Evolutionary conservation across 2,113 vertebrate species (phyloP), one percentile per base, ranked within the genome.

Genomic region (Pimephales promelas): DNA sequence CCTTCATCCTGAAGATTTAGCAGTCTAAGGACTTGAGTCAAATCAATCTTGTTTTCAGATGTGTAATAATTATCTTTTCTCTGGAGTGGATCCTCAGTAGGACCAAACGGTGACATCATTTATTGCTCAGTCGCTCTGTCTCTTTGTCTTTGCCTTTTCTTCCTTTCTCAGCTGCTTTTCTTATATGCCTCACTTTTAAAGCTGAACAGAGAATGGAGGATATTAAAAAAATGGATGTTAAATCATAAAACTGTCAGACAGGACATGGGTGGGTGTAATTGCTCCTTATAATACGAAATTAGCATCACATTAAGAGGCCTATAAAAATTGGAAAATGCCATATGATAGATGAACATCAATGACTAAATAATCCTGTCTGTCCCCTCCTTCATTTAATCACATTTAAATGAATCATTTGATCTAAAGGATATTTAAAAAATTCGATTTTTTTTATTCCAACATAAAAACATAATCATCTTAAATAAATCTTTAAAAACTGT

Each of bases 221-320:
- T 84, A 89, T 87, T 2, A 11, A 68, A 91, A 90, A 89, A 88
- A 81, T 90, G 88, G 88, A 92, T 86, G 89, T 92, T 89, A 83
- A 85, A 86, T 89, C 90, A 90, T 89, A 88, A 91, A 90, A 90
- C 89, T 92, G 90, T 93, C 91, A 90, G 89, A 91, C 90, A 92
- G 90, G 88, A 87, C 90, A 91, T 92, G 86, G 87, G 90, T 88
- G 90, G 88, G 88, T 93, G 36, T 92, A 92, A 93, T 93, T 94
- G 90, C 91, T 89, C 87, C 91, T 92, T 92, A 91, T 90, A 87
- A 76, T 82, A 88, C 86, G 89, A 93, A 94, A 93, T 94, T 92
- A 94, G 92, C 85, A 66, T 83, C 91, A 87, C 91, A 94, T 93
- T 93, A 90, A 93, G 87, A 61, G 87, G 87, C 85, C 88, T 89